phyloP scores from a whole-genome alignment of 2,888 invertebrate species.

The Trachelus troglodyta region DNA sequence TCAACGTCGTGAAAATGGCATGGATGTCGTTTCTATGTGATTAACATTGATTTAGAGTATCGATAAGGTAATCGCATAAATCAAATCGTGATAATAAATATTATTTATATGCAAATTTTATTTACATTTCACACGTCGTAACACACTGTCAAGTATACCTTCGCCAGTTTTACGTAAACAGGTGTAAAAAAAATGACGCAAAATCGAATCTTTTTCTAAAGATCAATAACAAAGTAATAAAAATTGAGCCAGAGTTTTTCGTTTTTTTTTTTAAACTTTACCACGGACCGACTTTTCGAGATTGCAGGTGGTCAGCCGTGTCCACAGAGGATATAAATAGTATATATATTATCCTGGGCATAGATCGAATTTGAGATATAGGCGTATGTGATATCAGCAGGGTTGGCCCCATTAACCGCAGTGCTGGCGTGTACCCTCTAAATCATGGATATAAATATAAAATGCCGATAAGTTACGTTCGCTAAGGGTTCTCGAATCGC shows the following conservation, averaged over 20 bases:
- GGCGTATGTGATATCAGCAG: neutral
- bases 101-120: no score
- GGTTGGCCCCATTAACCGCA: conserved; percentile 3
- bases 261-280: neutral
- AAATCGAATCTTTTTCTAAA: no score
- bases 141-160: no score
- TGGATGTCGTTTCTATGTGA: no score
- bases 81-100: no score
- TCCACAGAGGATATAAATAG: neutral
- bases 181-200: no score
- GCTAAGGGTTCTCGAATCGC: neutral
- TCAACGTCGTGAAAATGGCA: no score
- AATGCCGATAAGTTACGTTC: conserved; percentile 7
- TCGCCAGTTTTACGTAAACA: no score
- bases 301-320: neutral
- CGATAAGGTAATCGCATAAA: no score
- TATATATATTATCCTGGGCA: neutral
- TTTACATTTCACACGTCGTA: no score
- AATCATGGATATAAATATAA: conserved; percentile 8
- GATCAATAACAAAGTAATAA: no score
- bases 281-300: neutral
- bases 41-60: no score
- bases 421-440: neutral
- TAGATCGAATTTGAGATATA: conserved; percentile 5
- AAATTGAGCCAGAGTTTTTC: neutral